phyloP scores from a whole-genome alignment of 2,888 invertebrate species.

The Noctua janthina region DNA sequence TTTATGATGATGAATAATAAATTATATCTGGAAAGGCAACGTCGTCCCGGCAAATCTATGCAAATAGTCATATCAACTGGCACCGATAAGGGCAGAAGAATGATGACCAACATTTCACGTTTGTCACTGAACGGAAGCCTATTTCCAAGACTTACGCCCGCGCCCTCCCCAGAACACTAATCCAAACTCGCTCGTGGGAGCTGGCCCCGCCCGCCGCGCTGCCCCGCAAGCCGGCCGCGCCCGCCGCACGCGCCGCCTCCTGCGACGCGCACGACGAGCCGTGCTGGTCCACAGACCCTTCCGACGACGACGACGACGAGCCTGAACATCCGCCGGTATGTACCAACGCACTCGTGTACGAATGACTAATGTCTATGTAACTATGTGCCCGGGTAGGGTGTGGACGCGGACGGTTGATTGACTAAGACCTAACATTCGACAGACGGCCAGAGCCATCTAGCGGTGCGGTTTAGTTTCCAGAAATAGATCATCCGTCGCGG shows the following conservation, averaged over 20 bases:
- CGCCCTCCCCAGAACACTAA: constrained; percentile 90
- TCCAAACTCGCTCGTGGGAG: constrained; percentile 94
- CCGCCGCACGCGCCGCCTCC: constrained; percentile 79
- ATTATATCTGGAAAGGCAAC: not conserved
- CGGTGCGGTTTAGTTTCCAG: not conserved
- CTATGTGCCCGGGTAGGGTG: not conserved
- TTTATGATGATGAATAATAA: no score
- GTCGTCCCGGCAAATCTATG: not conserved
- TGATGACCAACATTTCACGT: no score
- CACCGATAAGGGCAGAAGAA: not conserved
- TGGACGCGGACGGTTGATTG: constrained; percentile 33
- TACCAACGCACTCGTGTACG: constrained; percentile 17
- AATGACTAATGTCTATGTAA: not conserved
- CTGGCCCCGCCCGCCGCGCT: constrained; percentile 83
- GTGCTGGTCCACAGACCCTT: constrained; percentile 97
- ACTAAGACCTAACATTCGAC: constrained; percentile 18
- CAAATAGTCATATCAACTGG: not conserved
- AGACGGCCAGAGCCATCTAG: not conserved
- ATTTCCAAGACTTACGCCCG: not conserved
- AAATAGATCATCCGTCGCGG: not conserved
- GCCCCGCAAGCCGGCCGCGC: constrained; percentile 70
- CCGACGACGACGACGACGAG: constrained; percentile 97
- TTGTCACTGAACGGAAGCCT: not conserved
- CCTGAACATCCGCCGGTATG: constrained; percentile 91
- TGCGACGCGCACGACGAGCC: constrained; percentile 92